Evolutionary conservation across 1,140 invertebrate species (phyloP).

Genomic region (Argopecten irradians): DNA sequence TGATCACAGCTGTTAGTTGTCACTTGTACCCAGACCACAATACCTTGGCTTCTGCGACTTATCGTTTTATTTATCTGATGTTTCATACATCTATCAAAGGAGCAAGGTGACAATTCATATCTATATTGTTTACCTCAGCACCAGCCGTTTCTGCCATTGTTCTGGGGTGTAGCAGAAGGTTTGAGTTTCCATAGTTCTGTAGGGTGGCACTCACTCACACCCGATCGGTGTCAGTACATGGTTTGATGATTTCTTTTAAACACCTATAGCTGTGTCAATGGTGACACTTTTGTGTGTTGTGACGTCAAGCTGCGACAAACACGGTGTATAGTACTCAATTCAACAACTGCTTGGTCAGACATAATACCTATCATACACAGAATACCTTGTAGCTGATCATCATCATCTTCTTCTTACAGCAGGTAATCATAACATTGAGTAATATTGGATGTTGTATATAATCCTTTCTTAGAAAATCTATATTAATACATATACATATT

Average conservation of each 20-base stretch:
- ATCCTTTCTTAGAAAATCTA: too few relatives aligned
- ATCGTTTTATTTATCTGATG: background rate
- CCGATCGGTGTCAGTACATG: background rate
- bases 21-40: background rate
- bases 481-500: too few relatives aligned
- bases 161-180: background rate
- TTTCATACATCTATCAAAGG: background rate
- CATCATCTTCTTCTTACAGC: too few relatives aligned
- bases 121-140: background rate
- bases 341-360: background rate
- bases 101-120: background rate
- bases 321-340: background rate
- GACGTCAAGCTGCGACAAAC: background rate
- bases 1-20: conserved; percentile 2
- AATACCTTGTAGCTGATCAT: too few relatives aligned
- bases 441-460: too few relatives aligned
- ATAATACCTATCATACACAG: too few relatives aligned
- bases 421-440: too few relatives aligned
- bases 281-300: background rate
- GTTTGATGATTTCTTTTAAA: background rate
- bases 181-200: background rate
- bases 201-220: background rate
- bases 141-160: background rate
- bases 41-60: background rate
- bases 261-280: background rate